These are phyloP conservation scores for Dromococcyx pavoninus DNA, from an alignment of 2,797 vertebrate genomes.

Conservation along the genomic window DNA sequence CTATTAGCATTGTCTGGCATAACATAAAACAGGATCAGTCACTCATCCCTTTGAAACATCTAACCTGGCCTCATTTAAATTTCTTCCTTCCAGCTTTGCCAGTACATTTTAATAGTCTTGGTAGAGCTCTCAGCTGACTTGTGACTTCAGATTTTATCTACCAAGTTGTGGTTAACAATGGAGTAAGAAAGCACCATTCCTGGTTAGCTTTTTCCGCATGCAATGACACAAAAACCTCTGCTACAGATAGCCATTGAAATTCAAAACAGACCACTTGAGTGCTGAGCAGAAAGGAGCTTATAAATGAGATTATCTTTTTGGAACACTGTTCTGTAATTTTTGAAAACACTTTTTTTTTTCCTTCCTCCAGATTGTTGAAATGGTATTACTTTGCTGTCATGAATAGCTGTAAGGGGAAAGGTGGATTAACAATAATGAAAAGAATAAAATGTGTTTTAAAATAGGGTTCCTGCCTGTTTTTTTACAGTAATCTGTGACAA, in stretches of 20 bases:
- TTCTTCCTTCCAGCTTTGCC: conserved; percentile 41
- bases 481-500: background rate
- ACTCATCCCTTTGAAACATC: conserved; percentile 40
- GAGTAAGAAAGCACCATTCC: background rate
- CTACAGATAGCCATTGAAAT: background rate
- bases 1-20: conserved; percentile 47
- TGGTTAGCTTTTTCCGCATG: background rate
- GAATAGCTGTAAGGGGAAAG: background rate
- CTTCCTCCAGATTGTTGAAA: background rate
- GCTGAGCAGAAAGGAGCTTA: background rate
- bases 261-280: background rate
- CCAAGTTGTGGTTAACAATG: background rate
- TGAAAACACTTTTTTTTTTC: background rate
- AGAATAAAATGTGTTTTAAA: background rate
- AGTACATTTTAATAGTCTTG: conserved; percentile 38
- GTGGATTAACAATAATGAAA: background rate
- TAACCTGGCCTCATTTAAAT: conserved; percentile 21
- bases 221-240: background rate
- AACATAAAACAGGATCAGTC: conserved; percentile 36
- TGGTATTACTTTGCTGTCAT: background rate
- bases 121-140: conserved; percentile 24
- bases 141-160: conserved; percentile 41
- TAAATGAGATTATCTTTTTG: conserved; percentile 6
- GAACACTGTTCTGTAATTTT: background rate
- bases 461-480: background rate